Evolutionary conservation across 2,113 vertebrate genomes (phyloP).

Genomic region (Takifugu flavidus): DNA sequence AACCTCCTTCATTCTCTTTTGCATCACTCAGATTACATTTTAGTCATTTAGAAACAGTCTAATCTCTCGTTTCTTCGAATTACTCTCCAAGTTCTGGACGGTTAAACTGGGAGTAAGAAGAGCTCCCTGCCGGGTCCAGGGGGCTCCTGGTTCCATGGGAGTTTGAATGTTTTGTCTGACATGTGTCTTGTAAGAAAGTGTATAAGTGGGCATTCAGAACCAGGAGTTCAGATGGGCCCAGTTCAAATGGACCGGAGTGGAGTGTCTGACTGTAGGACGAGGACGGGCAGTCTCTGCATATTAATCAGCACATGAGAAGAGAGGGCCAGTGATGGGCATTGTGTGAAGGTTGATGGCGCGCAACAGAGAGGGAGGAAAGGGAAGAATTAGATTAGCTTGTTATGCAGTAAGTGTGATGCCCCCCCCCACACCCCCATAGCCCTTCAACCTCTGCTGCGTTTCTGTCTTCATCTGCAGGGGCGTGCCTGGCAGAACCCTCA

Average conservation of each 20-base stretch:
- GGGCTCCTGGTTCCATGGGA: too few species aligned
- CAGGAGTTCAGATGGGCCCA: neutral
- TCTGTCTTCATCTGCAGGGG: slow-evolving; percentile 68
- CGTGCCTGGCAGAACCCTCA: too few species aligned
- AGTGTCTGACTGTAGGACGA: slow-evolving; percentile 44
- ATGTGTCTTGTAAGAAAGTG: neutral
- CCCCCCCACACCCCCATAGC: neutral
- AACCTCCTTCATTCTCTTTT: too few species aligned
- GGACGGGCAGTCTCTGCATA: slow-evolving; percentile 72
- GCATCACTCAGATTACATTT: too few species aligned
- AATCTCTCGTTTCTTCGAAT: too few species aligned
- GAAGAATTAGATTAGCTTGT: slow-evolving; percentile 48
- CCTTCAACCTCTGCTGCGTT: slow-evolving; percentile 40
- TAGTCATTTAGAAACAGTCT: too few species aligned
- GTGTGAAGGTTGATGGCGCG: slow-evolving; percentile 64
- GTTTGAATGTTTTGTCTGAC: too few species aligned
- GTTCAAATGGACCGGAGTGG: slow-evolving; percentile 23
- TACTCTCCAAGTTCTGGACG: too few species aligned
- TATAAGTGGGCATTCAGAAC: slow-evolving; percentile 1
- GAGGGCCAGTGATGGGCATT: slow-evolving; percentile 73
- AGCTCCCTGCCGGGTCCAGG: too few species aligned
- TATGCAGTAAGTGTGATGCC: slow-evolving; percentile 28
- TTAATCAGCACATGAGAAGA: slow-evolving; percentile 76
- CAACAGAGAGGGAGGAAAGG: slow-evolving; percentile 47
- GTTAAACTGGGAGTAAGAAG: too few species aligned